These are phyloP conservation scores for Aurelia sp. DNA, from an alignment of 30 jellyfish, hydroid and myxozoan species.

Conservation along the genomic window DNA sequence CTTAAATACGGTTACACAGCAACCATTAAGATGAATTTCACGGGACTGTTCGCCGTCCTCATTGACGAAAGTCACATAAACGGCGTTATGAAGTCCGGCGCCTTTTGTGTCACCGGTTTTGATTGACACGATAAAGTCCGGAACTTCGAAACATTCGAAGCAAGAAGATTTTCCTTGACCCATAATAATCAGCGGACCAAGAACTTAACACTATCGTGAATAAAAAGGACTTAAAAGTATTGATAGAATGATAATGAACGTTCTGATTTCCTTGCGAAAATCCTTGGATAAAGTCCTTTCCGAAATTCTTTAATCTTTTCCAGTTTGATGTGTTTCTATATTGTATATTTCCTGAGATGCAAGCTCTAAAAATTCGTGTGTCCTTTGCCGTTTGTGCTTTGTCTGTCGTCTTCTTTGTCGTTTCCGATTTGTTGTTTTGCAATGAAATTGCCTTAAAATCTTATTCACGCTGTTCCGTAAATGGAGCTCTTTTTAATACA, in stretches of 20 bases:
- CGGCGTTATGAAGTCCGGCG: conserved; percentile 96
- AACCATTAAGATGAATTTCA: conserved; percentile 89
- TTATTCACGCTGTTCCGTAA: too few species aligned
- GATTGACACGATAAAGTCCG: conserved; percentile 87
- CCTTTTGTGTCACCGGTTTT: conserved; percentile 99
- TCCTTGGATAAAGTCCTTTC: background rate
- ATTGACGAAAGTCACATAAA: conserved; percentile 74
- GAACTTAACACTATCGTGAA: too few species aligned
- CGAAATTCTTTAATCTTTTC: background rate
- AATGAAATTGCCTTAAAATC: background rate
- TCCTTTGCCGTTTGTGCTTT: too few species aligned
- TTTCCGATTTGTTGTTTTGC: too few species aligned
- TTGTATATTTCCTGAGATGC: too few species aligned
- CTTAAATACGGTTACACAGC: conserved; percentile 97
- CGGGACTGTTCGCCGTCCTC: conserved; percentile 79
- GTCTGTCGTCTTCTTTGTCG: too few species aligned
- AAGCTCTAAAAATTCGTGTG: too few species aligned
- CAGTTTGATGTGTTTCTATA: too few species aligned
- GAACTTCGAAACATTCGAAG: conserved; percentile 91
- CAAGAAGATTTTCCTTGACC: conserved; percentile 89
- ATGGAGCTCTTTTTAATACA: too few species aligned
- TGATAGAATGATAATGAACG: too few species aligned
- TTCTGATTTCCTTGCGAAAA: too few species aligned
- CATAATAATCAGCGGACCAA: conserved; percentile 29
- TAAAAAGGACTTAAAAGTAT: too few species aligned